phyloP scores from a whole-genome alignment of 1,140 invertebrate species.

The silkworm (Bombyx mori) region ASM3026992v2 NC_085127.1:98001-98500 shows the following conservation, averaged over 20 bases:
- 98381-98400: neutral
- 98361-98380: neutral
- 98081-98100: too few species aligned
- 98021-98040: too few species aligned
- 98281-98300: neutral
- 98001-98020: too few species aligned
- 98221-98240: neutral
- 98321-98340: neutral
- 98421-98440: too few species aligned
- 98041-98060: too few species aligned
- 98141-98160: constrained; percentile 26
- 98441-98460: too few species aligned
- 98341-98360: neutral
- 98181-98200: constrained; percentile 38
- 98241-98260: neutral
- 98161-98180: constrained; percentile 45
- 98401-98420: neutral
- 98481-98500: too few species aligned
- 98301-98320: neutral
- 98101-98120: neutral
- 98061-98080: too few species aligned
- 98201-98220: constrained; percentile 62
- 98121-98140: constrained; percentile 3
- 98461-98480: too few species aligned
- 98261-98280: neutral